Base-by-base conservation (phyloP, 2,888 invertebrate genomes). In the Patella caerulea region DNA sequence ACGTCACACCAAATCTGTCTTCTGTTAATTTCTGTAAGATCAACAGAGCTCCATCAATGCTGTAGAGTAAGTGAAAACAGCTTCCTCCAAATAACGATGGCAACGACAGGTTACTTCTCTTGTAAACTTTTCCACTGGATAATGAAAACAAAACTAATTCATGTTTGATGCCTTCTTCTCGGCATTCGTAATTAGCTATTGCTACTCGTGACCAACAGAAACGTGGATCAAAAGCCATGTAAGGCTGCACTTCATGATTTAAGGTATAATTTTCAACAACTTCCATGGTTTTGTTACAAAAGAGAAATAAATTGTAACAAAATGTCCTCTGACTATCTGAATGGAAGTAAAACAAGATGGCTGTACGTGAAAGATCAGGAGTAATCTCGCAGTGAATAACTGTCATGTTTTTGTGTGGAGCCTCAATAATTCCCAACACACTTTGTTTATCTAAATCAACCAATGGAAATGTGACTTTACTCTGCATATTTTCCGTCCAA, bases 21-120 rank as follows among this genome's bases (percentile, higher is more conserved):
- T 83, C 83, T 2, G 79, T 81, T n/a, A 83, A 74, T 74, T 83
- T 83, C 74, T 83, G 83, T 19, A 83, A 74, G 54, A 83, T 81
- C 53, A 83, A 74, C 17, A 79, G 75, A 29, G 72, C 45, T 15
- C 84, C 83, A 24, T 83, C 83, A 15, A 77, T 76, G 71, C 82
- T 82, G 76, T 80, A 83, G 17, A 81, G 78, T 55, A 82, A 74
- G 56, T 81, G 78, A 76, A 82, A 83, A n/a, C 79, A 79, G 7
- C 82, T 83, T 54, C 78, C 81, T 24, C 83, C 82, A 55, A 82
- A 82, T 24, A 83, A 74, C 17, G 77, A 70, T 2, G 81, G 81
- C 56, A 84, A 74, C 9, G 77, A 80, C 1, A 81, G 72, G 24
- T 81, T 81, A 52, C 83, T 82, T 5, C 78, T 77, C n/a, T 76